phyloP scores from a whole-genome alignment of 1,140 invertebrate species.

The Drosophila lini region DNA sequence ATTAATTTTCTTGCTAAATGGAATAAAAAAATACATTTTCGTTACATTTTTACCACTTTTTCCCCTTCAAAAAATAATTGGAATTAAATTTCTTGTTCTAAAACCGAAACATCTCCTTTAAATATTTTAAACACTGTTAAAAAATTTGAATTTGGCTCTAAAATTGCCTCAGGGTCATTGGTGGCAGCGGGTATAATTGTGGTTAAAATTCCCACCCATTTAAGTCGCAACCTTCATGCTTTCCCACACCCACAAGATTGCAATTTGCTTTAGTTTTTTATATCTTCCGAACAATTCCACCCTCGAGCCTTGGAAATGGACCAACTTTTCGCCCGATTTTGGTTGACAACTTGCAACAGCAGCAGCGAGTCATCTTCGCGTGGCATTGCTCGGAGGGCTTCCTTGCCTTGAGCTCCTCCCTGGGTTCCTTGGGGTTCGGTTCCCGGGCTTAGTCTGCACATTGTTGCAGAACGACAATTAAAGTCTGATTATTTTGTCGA shows the following conservation, averaged over 20 bases:
- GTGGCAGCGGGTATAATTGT: not conserved
- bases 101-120: too few species aligned
- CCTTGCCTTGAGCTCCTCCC: not conserved
- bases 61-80: not conserved
- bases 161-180: not conserved
- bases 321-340: conserved; percentile 45
- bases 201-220: not conserved
- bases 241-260: conserved; percentile 19
- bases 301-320: conserved; percentile 9
- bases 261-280: not conserved
- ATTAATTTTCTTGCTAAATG: not conserved
- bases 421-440: conserved; percentile 15
- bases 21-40: not conserved
- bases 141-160: too few species aligned
- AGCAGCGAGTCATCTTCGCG: conserved; percentile 26
- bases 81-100: too few species aligned
- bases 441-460: conserved; percentile 34
- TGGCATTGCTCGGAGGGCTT: conserved; percentile 22
- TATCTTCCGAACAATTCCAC: conserved; percentile 3
- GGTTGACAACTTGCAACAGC: conserved; percentile 28
- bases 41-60: not conserved
- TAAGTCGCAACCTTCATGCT: not conserved
- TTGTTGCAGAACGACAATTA: conserved; percentile 72
- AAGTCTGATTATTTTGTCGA: conserved; percentile 78
- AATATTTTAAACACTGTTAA: not conserved